These are phyloP conservation scores for Scaeva pyrastri DNA, from an alignment of 2,888 invertebrate genomes.

Conservation along the genomic window DNA sequence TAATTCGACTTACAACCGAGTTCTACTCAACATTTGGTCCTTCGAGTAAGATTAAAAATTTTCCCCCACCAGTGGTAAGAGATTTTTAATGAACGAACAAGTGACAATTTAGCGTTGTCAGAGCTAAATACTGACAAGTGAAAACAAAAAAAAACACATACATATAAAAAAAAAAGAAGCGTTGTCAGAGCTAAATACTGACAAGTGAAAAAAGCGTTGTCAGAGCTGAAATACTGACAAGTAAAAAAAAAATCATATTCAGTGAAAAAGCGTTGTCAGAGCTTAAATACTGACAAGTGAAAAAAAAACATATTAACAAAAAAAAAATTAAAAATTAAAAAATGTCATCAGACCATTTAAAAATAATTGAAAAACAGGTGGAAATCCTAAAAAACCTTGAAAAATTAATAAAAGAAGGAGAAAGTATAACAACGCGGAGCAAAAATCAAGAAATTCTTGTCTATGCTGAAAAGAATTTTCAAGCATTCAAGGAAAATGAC, in stretches of 20 bases:
- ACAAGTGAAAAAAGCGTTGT: too few relatives aligned
- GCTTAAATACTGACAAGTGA: not conserved
- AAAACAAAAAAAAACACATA: too few relatives aligned
- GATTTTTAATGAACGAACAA: too few relatives aligned
- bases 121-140: too few relatives aligned
- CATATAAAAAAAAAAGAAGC: too few relatives aligned
- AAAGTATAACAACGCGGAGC: conserved; percentile 12
- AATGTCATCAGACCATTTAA: not conserved
- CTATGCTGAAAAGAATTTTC: conserved; percentile 6
- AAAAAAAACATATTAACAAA: not conserved
- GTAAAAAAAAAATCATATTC: not conserved
- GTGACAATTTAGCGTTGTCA: too few relatives aligned
- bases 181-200: too few relatives aligned
- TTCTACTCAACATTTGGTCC: too few relatives aligned
- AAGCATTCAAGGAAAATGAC: conserved; percentile 11
- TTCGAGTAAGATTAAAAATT: too few relatives aligned
- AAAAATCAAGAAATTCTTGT: conserved; percentile 4
- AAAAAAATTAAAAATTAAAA: not conserved
- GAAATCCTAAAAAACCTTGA: not conserved
- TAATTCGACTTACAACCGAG: too few relatives aligned
- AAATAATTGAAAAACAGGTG: conserved; percentile 5
- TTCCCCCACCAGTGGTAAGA: too few relatives aligned
- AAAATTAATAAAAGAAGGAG: conserved; percentile 10
- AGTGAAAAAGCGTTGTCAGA: not conserved
- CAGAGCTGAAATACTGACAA: too few relatives aligned